Conservation (phyloP, 2,888 invertebrate species). For the Aphodius sticticus region DNA sequence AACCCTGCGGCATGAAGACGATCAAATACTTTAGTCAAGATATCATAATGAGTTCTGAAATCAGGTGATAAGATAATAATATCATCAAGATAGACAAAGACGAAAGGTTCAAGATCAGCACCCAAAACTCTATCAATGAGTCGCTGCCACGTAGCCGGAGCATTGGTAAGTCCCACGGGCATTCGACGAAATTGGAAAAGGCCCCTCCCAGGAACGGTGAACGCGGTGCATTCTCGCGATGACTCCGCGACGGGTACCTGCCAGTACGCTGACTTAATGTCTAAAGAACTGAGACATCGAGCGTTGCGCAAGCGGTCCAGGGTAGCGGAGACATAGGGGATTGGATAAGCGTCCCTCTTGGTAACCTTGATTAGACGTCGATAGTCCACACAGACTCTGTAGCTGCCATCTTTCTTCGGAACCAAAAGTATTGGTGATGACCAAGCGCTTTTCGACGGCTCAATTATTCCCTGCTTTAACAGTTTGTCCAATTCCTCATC, state of each 20-base stretch:
- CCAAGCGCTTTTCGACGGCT: slow-evolving; percentile 42
- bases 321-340: slow-evolving; percentile 46
- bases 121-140: no score
- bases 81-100: slow-evolving; percentile 29
- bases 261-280: slow-evolving; percentile 48
- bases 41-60: no score
- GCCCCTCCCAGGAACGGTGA: slow-evolving; percentile 40
- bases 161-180: slow-evolving; percentile 48
- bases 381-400: slow-evolving; percentile 48
- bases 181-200: slow-evolving; percentile 42
- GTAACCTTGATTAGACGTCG: slow-evolving; percentile 49
- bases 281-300: slow-evolving; percentile 49
- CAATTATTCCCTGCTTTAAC: slow-evolving; percentile 42
- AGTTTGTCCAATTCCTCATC: slow-evolving; percentile 42
- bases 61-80: slow-evolving; percentile 43
- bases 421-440: slow-evolving; percentile 40
- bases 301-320: slow-evolving; percentile 47
- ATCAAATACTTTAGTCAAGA: neutral
- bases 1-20: slow-evolving; percentile 39
- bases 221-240: slow-evolving; percentile 35
- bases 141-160: slow-evolving; percentile 43
- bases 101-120: no score
- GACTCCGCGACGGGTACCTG: slow-evolving; percentile 42
- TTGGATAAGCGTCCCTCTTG: slow-evolving; percentile 48
- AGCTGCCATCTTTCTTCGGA: slow-evolving; percentile 41